Evolutionary conservation across 2,888 invertebrate species (phyloP).

Genomic region (Pandemis cinnamomeana): DNA sequence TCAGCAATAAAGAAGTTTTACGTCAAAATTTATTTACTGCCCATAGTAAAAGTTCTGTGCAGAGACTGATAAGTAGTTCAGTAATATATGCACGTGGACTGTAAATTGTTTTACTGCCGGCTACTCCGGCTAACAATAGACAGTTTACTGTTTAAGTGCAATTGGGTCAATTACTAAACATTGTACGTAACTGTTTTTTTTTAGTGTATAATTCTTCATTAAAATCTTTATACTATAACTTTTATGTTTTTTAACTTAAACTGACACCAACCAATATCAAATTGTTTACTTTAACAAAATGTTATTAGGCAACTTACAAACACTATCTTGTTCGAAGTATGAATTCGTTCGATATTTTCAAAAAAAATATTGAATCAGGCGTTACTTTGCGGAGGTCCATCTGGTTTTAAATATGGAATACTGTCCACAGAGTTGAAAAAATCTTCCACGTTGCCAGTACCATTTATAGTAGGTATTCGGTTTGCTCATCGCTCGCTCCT

Average conservation of each 20-base stretch:
- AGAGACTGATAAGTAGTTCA: conserved; percentile 4
- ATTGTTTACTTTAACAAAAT: background rate
- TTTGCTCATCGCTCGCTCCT: conserved; percentile 48
- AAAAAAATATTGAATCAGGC: too few relatives aligned
- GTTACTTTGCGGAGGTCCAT: too few relatives aligned
- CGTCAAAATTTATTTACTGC: background rate
- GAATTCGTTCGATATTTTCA: background rate
- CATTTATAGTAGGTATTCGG: conserved; percentile 39
- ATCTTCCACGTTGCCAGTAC: conserved; percentile 34
- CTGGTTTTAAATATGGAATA: conserved; percentile 4
- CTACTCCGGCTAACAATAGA: conserved; percentile 27
- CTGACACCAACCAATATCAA: background rate
- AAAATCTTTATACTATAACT: background rate
- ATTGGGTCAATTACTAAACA: conserved; percentile 13
- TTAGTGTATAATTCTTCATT: background rate
- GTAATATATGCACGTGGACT: conserved; percentile 26
- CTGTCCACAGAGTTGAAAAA: background rate
- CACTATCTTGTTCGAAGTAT: background rate
- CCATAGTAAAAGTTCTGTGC: background rate
- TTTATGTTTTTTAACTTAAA: too few relatives aligned
- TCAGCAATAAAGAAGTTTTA: background rate
- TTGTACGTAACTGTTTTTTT: background rate
- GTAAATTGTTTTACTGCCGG: conserved; percentile 32
- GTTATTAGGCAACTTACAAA: background rate
- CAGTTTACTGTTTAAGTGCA: conserved; percentile 26